Base-by-base conservation (phyloP, 2,888 invertebrate species). In the Bimastos eiseni region DNA sequence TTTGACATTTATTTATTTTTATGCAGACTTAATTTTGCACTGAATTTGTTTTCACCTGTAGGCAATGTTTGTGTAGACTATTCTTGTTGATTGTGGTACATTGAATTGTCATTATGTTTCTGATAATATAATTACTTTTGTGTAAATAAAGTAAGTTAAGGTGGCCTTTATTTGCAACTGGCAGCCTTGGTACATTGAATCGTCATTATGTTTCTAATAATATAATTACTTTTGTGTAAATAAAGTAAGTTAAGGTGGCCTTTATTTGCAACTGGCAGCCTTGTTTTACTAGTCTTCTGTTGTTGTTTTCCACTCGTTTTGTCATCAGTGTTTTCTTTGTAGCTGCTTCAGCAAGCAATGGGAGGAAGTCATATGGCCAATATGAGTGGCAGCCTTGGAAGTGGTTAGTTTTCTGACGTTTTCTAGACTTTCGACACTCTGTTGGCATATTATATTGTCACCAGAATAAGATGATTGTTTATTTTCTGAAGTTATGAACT, bases 301-400 rank as follows among this genome's bases (percentile, higher is more conserved):
- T 70, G 70, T 70, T 70, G 70, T 70, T 30, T 70, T 15, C n/a
- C 4, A 70, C 5, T 70, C 30, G 8, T 70, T 4, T 49, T 49
- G 30, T n/a, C 30, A 70, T 70, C 70, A 70, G 0, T 70, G 30
- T 70, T 70, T 70, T 17, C 70, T 70, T 70, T 70, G 70, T 37
- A 86, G 86, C 86, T 86, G 34, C 86, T 86, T 36, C 86, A 86
- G 36, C 86, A 86, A 37, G 86, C 86, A 34, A 37, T 86, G 86
- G 86, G 86, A 86, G 86, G 86, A 36, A 86, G 86, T 37, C 86
- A 86, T 86, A 6, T 36, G 34, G 86, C 37, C 36, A 86, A 24
- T 37, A 36, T 86, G 86, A 17, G 37, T 34, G 30, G 37, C 86
- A 86, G 37, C 86, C 37, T 86, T 86, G 86, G 86, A 34, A 36